Conservation (phyloP, 2,888 invertebrate genomes). For the Aradus depressus region DNA sequence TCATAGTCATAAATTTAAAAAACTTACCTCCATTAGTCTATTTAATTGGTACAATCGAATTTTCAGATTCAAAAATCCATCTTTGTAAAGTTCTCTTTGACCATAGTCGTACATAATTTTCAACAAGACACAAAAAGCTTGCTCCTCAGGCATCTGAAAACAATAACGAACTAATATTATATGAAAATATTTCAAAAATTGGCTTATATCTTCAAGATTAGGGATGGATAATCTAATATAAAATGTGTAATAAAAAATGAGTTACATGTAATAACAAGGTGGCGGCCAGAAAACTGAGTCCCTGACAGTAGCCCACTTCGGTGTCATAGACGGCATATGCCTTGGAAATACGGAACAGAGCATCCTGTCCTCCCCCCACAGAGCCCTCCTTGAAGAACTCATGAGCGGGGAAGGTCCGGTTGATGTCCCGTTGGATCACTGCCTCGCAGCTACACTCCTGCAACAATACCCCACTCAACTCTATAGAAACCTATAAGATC, state of each 20-base stretch:
- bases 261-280: slow-evolving; percentile 88
- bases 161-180: too few species aligned
- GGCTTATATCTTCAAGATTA: too few species aligned
- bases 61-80: slow-evolving; percentile 92
- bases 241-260: too few species aligned
- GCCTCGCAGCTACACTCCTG: slow-evolving; percentile 91
- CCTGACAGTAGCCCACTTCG: slow-evolving; percentile 98
- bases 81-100: slow-evolving; percentile 86
- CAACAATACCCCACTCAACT: too few species aligned
- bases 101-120: slow-evolving; percentile 96
- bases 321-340: slow-evolving; percentile 95
- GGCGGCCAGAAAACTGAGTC: slow-evolving; percentile 93
- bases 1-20: neutral
- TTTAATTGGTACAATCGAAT: slow-evolving; percentile 90
- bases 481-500: too few species aligned
- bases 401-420: slow-evolving; percentile 97
- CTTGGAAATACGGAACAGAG: slow-evolving; percentile 87
- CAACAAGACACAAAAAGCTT: slow-evolving; percentile 93
- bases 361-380: slow-evolving; percentile 92
- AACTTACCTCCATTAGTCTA: slow-evolving; percentile 69
- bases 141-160: slow-evolving; percentile 96
- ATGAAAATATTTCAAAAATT: too few species aligned
- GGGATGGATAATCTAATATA: too few species aligned
- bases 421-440: slow-evolving; percentile 91
- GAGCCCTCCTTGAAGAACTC: slow-evolving; percentile 94